Base-by-base conservation (phyloP, 1,140 invertebrate genomes). In the Chrysoperla carnea region DNA sequence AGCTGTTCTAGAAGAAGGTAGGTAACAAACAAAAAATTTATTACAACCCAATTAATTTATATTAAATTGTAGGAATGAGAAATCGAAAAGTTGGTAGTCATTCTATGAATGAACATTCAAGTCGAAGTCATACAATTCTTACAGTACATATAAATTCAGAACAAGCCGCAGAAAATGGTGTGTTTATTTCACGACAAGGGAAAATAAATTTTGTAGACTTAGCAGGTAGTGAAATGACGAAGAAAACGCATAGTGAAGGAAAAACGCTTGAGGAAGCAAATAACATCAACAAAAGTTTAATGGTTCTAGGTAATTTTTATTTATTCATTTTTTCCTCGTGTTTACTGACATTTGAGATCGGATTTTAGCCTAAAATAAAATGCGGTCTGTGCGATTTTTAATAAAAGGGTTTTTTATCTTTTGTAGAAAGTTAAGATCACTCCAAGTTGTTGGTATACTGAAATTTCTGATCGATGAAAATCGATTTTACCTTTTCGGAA, bases 201-300 rank as follows among this genome's bases (percentile, higher is more conserved):
- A 89, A 90, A 63, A 78, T 92, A 33, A 92, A 93, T 67, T 87
- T 96, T 54, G 90, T 96, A 1, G 91, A 96, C 58, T 62, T 96
- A 41, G 91, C 91, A 1, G 91, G 91, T 8, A 90, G 85, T 53
- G 91, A 96, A 64, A 84, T 94, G 74, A 89, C 86, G 4, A 90
- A 89, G 57, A 84, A 88, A 52, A 97, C 92, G 0, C 79, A 88
- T 43, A 94, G 89, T 51, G 81, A 84, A 51, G 85, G 86, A 1
- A 90, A 89, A 57, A 90, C 84, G 0, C 61, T 91, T 40, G 83
- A 89, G 56, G 91, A 95, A 61, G 90, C 90, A 0, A 93, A 93
- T 56, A 93, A 91, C 57, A 96, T 95, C 46, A 96, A 96, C 58
- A 87, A 95, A 52, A 96, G 91, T 51, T 67, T 91, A 0, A 93